Evolutionary conservation across 2,113 vertebrate genomes (phyloP), one percentile per base, ranked within the genome.

Genomic region (Chamaetylas fuelleborni): DNA sequence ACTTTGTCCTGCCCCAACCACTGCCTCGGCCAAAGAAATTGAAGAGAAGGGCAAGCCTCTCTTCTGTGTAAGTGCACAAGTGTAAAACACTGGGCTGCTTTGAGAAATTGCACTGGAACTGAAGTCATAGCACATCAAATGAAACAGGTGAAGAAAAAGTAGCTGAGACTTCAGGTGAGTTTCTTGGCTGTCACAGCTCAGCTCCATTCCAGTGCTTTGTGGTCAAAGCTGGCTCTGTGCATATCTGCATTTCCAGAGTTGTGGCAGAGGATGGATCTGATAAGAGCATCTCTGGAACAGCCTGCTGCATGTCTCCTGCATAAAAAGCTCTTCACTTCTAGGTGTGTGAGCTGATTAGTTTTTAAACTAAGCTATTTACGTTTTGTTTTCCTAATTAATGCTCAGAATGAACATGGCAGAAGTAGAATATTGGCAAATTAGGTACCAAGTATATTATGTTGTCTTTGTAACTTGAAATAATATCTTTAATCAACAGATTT

Each of bases 101-200:
- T 81, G 61, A 88, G 76, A 71, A 81, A 72, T 73, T 24, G 19
- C 31, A 2, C 26, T 28, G n/a, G 66, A 82, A 42, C 23, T 0
- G 0, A 71, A 71, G 45, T 72, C 1, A 1, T 9, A 66, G 40
- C 0, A 1, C 14, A 15, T 88, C 45, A 72, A 18, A 69, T 34
- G 24, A 36, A 81, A 62, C 6, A 19, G 28, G 11, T 74, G 53
- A 81, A 33, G 38, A 58, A 66, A 61, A 29, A 8, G 24, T 19
- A 53, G 19, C 36, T 47, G 40, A 62, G 34, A 3, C 11, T 58
- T 67, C 36, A 65, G 40, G 17, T 56, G 29, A 33, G 14, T 20
- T 70, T 12, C 33, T 34, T 51, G 42, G 20, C 48, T 81, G 14
- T 33, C 20, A 12, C 34, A 73, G 38, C 58, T 80, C 50, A 15